These are phyloP conservation scores for Redunca redunca DNA, from an alignment of 2,113 vertebrate species.

Conservation along the genomic window DNA sequence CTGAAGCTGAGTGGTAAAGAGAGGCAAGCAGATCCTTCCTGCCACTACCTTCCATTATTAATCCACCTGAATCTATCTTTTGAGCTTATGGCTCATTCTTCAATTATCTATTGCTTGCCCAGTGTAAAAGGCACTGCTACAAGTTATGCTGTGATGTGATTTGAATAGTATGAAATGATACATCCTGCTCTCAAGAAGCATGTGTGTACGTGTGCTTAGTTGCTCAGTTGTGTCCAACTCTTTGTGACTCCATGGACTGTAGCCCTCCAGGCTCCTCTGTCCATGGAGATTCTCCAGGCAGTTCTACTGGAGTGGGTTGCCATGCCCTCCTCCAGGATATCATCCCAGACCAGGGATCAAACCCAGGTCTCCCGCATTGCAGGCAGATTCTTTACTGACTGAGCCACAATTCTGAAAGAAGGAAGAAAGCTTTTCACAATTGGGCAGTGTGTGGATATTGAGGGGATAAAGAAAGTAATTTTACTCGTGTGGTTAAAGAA, in stretches of 20 bases:
- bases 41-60: background rate
- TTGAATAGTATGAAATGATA: background rate
- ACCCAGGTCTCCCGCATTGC: background rate
- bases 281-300: background rate
- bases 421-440: background rate
- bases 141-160: background rate
- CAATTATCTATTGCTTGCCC: background rate
- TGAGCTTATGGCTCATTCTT: background rate
- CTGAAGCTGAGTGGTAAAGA: background rate
- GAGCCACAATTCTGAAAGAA: background rate
- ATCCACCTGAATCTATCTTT: background rate
- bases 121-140: background rate
- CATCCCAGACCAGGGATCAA: background rate
- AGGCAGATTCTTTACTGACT: background rate
- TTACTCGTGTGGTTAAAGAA: background rate
- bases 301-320: background rate
- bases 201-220: background rate
- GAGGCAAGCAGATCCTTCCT: background rate
- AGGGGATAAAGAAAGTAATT: background rate
- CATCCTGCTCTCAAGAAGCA: background rate
- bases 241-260: background rate
- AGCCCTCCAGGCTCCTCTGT: background rate
- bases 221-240: background rate
- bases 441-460: background rate
- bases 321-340: background rate